phyloP scores from a whole-genome alignment of 1,140 invertebrate genomes.

The Ostrea edulis region DNA sequence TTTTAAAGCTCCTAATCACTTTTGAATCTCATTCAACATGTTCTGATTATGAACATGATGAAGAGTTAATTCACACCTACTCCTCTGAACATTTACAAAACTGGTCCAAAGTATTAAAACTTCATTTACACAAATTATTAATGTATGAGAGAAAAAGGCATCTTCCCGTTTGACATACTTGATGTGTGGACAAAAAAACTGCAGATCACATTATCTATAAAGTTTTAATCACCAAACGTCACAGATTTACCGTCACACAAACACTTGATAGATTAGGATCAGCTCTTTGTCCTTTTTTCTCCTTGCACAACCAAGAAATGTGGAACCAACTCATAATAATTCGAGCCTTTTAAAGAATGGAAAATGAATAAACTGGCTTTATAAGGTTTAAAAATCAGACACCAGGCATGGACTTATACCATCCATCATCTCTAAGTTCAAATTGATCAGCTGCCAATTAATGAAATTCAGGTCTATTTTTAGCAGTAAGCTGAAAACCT shows the following conservation, averaged over 20 bases:
- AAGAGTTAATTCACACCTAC: too few species aligned
- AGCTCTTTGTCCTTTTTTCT: constrained; percentile 34
- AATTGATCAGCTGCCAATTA: constrained; percentile 23
- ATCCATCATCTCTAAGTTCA: constrained; percentile 8
- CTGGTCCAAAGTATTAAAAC: too few species aligned
- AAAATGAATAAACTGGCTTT: constrained; percentile 39
- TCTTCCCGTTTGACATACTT: not conserved
- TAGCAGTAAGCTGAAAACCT: not conserved
- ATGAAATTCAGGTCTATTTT: not conserved
- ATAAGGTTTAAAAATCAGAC: not conserved
- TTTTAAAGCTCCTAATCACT: too few species aligned
- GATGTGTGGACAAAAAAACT: constrained; percentile 1
- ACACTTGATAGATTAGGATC: constrained; percentile 20
- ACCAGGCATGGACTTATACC: constrained; percentile 2
- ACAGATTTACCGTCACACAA: constrained; percentile 22
- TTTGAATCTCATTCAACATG: too few species aligned
- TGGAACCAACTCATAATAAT: constrained; percentile 3
- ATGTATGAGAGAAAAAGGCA: not conserved
- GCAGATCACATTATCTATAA: not conserved
- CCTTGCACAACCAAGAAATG: constrained; percentile 31
- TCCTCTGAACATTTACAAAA: not conserved
- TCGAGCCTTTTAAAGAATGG: constrained; percentile 18
- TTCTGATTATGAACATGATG: too few species aligned
- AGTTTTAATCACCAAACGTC: constrained; percentile 27
- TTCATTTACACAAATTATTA: too few species aligned